Conservation (phyloP, 2,888 invertebrate genomes). For the Megamerina dolium region DNA sequence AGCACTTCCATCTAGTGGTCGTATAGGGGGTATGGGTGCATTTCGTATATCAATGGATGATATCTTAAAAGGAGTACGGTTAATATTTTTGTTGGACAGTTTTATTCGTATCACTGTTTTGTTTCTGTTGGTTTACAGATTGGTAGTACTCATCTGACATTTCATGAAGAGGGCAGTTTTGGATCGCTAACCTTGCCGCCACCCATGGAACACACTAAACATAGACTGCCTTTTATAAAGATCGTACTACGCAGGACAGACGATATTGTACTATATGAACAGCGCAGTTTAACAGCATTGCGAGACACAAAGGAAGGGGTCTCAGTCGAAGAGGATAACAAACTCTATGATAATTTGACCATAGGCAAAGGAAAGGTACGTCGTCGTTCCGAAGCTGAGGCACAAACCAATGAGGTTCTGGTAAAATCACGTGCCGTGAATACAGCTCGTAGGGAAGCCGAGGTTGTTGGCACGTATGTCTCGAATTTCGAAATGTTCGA, state of each 20-base stretch:
- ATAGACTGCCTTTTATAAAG: slow-evolving; percentile 51
- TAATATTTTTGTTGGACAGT: not conserved
- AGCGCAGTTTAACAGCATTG: slow-evolving; percentile 58
- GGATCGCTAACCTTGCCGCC: not conserved
- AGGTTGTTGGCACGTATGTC: slow-evolving; percentile 58
- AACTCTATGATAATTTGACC: slow-evolving; percentile 62
- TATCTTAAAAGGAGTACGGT: slow-evolving; percentile 18
- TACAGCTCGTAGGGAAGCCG: slow-evolving; percentile 52
- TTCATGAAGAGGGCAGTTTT: slow-evolving; percentile 11
- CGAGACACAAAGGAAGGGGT: slow-evolving; percentile 56
- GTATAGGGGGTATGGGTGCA: slow-evolving; percentile 24
- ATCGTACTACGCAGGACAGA: slow-evolving; percentile 62
- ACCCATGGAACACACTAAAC: not conserved
- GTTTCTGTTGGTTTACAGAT: slow-evolving; percentile 6
- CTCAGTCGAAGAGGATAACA: slow-evolving; percentile 57
- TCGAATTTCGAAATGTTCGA: slow-evolving; percentile 75
- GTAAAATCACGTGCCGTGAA: slow-evolving; percentile 62
- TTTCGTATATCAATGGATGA: slow-evolving; percentile 35
- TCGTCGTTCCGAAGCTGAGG: slow-evolving; percentile 62
- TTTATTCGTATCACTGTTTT: too few relatives aligned
- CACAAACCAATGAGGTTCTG: slow-evolving; percentile 60
- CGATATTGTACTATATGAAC: slow-evolving; percentile 58
- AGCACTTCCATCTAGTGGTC: slow-evolving; percentile 20
- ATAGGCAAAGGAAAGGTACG: slow-evolving; percentile 63
- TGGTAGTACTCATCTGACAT: slow-evolving; percentile 18